Evolutionary conservation across 2,797 vertebrate genomes (phyloP).

Genomic region (Manis crassicaudata): DNA sequence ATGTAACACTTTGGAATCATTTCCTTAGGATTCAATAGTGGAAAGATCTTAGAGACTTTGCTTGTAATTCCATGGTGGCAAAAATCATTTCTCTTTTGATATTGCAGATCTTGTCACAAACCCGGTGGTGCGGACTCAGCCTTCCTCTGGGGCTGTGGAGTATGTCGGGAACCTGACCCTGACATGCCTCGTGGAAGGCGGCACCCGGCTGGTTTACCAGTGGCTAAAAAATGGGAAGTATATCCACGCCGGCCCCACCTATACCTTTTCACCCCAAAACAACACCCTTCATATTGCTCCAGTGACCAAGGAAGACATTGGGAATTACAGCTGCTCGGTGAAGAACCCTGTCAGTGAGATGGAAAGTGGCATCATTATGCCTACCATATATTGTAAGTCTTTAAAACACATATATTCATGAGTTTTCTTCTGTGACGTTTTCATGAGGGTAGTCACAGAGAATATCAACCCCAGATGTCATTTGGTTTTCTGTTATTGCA

Average conservation of each 20-base stretch:
- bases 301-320: conserved; percentile 93
- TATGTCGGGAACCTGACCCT: conserved; percentile 92
- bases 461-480: neutral
- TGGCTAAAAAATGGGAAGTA: conserved; percentile 91
- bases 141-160: conserved; percentile 90
- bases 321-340: conserved; percentile 92
- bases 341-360: conserved; percentile 90
- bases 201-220: conserved; percentile 90
- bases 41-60: conserved; percentile 3
- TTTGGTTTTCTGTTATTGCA: neutral
- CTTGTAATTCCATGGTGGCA: neutral
- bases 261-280: conserved; percentile 88
- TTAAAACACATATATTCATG: neutral
- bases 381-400: conserved; percentile 96
- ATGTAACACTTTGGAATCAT: conserved; percentile 2
- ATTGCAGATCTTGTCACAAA: conserved; percentile 91
- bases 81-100: conserved; percentile 51
- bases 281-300: conserved; percentile 90
- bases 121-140: conserved; percentile 88
- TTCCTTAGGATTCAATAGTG: conserved; percentile 17
- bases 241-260: conserved; percentile 83
- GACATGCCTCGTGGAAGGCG: conserved; percentile 89
- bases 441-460: neutral
- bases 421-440: neutral
- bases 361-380: conserved; percentile 86